A percentile compares a stretch with the other conserved stretches of the same genome.
These are phyloP conservation scores for Gallinago media DNA, from an alignment of 2,113 vertebrate species.

Conservation along the genomic window DNA sequence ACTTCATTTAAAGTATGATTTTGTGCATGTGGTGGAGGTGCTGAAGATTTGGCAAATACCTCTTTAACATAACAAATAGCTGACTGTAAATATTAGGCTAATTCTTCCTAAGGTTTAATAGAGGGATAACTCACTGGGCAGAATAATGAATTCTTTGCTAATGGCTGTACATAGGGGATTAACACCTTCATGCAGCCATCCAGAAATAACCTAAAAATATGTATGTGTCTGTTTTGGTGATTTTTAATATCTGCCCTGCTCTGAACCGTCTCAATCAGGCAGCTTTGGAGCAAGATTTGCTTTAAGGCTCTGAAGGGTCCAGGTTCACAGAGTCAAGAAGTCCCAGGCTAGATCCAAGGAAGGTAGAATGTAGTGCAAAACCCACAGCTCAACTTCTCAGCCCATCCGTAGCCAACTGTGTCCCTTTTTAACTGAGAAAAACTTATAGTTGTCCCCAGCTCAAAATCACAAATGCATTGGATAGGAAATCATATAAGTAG, in stretches of 20 bases:
- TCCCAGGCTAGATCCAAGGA: not conserved
- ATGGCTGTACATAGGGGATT: not conserved
- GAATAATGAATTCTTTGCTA: constrained; percentile 61
- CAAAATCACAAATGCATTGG: not conserved
- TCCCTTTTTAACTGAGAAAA: not conserved
- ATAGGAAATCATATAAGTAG: not conserved
- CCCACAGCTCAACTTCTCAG: not conserved
- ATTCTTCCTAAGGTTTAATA: constrained; percentile 57
- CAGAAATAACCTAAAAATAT: not conserved
- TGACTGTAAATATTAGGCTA: constrained; percentile 66
- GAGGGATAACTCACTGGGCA: constrained; percentile 61
- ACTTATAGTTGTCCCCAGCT: accelerated
- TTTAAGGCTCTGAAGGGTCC: not conserved
- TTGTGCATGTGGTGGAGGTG: constrained; percentile 43
- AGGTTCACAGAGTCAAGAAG: not conserved
- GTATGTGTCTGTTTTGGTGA: not conserved
- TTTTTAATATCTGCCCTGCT: not conserved
- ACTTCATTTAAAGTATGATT: constrained; percentile 68
- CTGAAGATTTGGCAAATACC: constrained; percentile 65
- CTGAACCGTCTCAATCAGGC: not conserved
- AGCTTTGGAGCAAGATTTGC: not conserved
- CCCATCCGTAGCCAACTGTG: accelerated
- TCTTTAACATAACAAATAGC: constrained; percentile 65
- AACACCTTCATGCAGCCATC: constrained; percentile 15
- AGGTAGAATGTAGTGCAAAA: accelerated